phyloP scores from a whole-genome alignment of 2,888 invertebrate species.

The Salticus scenicus region DNA sequence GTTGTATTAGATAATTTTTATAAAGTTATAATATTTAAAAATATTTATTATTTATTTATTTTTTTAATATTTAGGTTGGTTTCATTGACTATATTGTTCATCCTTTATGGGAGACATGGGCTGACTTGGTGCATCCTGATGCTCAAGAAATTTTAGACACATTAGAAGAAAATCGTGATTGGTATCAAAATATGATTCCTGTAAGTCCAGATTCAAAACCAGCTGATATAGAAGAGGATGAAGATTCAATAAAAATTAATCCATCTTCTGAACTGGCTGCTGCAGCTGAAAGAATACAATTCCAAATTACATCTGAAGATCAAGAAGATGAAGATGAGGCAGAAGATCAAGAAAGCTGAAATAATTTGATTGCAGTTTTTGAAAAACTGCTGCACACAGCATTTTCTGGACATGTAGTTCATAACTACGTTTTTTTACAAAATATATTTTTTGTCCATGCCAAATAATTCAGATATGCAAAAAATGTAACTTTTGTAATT shows the following conservation, averaged over 20 bases:
- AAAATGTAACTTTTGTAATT: background rate
- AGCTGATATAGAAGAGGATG: constrained; percentile 78
- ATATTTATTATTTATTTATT: background rate
- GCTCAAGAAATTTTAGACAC: constrained; percentile 98
- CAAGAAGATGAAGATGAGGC: constrained; percentile 78
- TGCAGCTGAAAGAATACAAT: constrained; percentile 75
- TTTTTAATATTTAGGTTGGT: constrained; percentile 64
- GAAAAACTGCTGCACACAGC: constrained; percentile 25
- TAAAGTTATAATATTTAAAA: no score
- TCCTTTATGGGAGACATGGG: constrained; percentile 99
- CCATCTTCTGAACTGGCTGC: constrained; percentile 56
- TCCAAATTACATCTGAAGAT: constrained; percentile 86
- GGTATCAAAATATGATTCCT: constrained; percentile 94
- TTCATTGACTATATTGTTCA: constrained; percentile 95
- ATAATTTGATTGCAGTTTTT: constrained; percentile 11
- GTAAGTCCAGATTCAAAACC: constrained; percentile 82
- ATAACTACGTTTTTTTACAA: constrained; percentile 2
- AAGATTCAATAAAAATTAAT: constrained; percentile 74
- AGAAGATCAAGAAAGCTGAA: constrained; percentile 31
- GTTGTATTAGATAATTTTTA: no score
- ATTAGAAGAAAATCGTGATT: constrained; percentile 98
- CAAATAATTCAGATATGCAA: background rate
- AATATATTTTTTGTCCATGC: constrained; percentile 14
- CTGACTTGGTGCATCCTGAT: constrained; percentile 98
- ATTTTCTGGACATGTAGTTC: constrained; percentile 17